Conservation (phyloP, 1,140 invertebrate genomes). For the Oryzaephilus surinamensis region DNA sequence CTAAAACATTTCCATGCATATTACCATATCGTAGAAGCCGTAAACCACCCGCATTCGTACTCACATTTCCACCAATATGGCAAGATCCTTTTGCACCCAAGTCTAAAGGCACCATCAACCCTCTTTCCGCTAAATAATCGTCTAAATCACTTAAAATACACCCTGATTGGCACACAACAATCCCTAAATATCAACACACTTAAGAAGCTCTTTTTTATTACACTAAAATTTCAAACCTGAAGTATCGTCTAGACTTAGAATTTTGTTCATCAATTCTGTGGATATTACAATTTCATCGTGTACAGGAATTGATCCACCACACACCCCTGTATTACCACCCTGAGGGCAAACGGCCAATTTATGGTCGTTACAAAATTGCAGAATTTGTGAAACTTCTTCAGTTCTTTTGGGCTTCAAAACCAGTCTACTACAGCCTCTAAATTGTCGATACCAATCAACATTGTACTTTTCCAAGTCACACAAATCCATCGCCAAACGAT, state of each 20-base stretch:
- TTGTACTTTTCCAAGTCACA: slow-evolving; percentile 78
- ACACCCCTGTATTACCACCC: slow-evolving; percentile 86
- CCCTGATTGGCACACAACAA: slow-evolving; percentile 79
- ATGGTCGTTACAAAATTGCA: slow-evolving; percentile 74
- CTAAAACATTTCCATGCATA: slow-evolving; percentile 83
- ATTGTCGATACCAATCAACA: slow-evolving; percentile 67
- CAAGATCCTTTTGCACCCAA: slow-evolving; percentile 96
- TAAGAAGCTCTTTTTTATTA: not conserved
- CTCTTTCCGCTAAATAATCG: slow-evolving; percentile 55
- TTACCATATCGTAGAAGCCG: slow-evolving; percentile 88
- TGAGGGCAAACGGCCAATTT: slow-evolving; percentile 85
- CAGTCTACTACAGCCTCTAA: slow-evolving; percentile 54
- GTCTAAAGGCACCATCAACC: slow-evolving; percentile 88
- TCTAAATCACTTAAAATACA: slow-evolving; percentile 85
- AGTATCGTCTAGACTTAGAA: slow-evolving; percentile 69
- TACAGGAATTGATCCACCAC: slow-evolving; percentile 85
- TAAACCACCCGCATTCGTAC: slow-evolving; percentile 93
- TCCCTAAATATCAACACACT: slow-evolving; percentile 44
- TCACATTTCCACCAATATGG: slow-evolving; percentile 92
- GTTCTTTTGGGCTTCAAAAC: slow-evolving; percentile 76
- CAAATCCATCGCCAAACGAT: slow-evolving; percentile 59
- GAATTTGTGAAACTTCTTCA: slow-evolving; percentile 74
- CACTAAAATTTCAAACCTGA: slow-evolving; percentile 53
- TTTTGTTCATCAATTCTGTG: slow-evolving; percentile 74
- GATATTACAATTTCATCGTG: slow-evolving; percentile 93